phyloP scores from a whole-genome alignment of 2,797 vertebrate species.

The Anomalospiza imberbis region DNA sequence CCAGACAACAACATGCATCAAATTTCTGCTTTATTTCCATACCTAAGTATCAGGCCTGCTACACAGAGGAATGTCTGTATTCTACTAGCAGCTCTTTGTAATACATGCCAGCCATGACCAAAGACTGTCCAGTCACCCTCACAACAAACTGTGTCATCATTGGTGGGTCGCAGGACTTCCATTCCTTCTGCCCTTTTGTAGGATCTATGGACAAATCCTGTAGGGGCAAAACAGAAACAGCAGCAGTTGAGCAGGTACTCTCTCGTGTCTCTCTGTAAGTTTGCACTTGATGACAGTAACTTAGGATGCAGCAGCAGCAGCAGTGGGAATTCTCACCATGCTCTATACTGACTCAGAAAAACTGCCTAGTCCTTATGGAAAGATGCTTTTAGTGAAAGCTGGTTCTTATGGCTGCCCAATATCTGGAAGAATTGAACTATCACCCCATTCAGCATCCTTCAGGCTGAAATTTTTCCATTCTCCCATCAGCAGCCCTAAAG shows the following conservation, averaged over 20 bases:
- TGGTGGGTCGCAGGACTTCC: not conserved
- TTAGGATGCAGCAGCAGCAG: not conserved
- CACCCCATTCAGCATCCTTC: not conserved
- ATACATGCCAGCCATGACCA: not conserved
- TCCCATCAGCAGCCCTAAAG: not conserved
- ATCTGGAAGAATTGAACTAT: not conserved
- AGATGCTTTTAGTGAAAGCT: not conserved
- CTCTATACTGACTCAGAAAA: not conserved
- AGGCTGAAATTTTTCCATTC: not conserved
- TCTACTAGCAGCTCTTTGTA: not conserved
- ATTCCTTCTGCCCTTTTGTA: not conserved
- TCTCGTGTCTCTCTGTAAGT: not conserved
- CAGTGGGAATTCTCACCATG: not conserved
- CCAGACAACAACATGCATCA: not conserved
- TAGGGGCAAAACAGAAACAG: not conserved
- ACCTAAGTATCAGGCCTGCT: not conserved
- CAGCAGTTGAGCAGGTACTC: not conserved
- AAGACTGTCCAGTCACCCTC: not conserved
- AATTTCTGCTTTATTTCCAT: not conserved
- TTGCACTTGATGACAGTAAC: not conserved
- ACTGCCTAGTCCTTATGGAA: not conserved
- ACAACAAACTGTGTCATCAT: not conserved
- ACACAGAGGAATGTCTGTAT: not conserved
- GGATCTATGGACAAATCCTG: rapidly evolving
- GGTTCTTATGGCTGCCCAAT: not conserved